Evolutionary conservation across 23 tunicate species (phyloP), one percentile per base, ranked within the genome.

Genomic region (Phallusia fumigata): DNA sequence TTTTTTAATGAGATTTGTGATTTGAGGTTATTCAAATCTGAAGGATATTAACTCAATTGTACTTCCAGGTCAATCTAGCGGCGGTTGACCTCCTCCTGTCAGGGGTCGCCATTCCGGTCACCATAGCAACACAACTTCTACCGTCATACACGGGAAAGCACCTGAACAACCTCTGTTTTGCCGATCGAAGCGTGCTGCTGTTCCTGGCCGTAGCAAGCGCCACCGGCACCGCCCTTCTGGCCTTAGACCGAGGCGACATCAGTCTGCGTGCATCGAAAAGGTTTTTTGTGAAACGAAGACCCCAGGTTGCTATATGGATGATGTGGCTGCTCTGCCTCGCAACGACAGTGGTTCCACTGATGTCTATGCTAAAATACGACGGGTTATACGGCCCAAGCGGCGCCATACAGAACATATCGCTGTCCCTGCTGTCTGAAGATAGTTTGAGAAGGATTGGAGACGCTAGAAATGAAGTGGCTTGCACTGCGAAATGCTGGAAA

Each of bases 171-270:
- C 44, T 82, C 0, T 87, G 91, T 35, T 18, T 85, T 33, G 79
- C 88, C n/a, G 53, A 80, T 0, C 53, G 78, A 40, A 79, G 86
- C 52, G 2, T 78, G 8, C 50, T 85, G 5, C 76, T 85, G 16
- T 90, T 90, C 53, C 64, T 88, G 79, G 87, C 95, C 31, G 64
- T 85, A 24, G 84, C 85, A 50, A 90, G 88, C 76, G 86, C 95
- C 21, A 36, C 76, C 8, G 89, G 95, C 10, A 90, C 84, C 31
- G 69, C 87, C 16, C 64, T 90, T 36, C 35, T 90, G 32, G 87
- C 88, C 35, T 79, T 90, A 33, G 95, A 90, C 64, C 69, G 95
- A 21, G 95, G 83, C 6, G 95, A 90, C 64, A 49, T 85, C 31
- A 84, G 86, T 32, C 73, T 90, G 19, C 87, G 87, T 53, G 86